Conservation (phyloP, 2,113 vertebrate genomes). For the Eptesicus fuscus region DNA sequence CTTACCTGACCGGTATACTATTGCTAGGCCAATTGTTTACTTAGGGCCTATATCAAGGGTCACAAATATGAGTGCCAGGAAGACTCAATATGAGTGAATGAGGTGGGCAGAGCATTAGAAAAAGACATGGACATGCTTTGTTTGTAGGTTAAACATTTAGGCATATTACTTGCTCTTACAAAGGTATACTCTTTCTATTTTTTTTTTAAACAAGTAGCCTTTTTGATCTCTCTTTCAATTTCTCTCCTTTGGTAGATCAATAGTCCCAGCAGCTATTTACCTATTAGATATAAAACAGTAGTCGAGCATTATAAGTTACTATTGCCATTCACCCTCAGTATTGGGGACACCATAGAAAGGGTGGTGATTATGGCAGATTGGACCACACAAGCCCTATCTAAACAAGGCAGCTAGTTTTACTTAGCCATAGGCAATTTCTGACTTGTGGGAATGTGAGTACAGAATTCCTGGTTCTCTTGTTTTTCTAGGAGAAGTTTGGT, state of each 20-base stretch:
- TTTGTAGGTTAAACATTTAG: background rate
- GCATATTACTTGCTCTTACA: background rate
- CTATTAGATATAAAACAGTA: background rate
- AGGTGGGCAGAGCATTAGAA: background rate
- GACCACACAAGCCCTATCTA: background rate
- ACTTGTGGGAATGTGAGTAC: background rate
- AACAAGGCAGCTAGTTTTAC: background rate
- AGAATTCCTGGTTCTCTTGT: background rate
- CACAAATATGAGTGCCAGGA: background rate
- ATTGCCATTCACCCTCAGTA: background rate
- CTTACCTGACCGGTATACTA: background rate
- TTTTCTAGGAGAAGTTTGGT: background rate
- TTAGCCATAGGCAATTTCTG: background rate
- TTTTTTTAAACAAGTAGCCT: background rate
- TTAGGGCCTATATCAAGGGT: background rate
- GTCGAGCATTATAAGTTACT: background rate
- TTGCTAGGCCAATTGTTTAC: background rate
- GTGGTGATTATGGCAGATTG: background rate
- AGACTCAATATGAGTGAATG: background rate
- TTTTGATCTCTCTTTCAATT: background rate
- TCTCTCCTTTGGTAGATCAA: background rate
- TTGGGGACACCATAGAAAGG: background rate
- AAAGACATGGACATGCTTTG: background rate
- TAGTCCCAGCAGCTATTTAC: background rate
- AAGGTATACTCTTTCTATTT: background rate